Percentiles rank a stretch among this genome's conserved stretches.
These are phyloP conservation scores for Diachasma alloeum DNA, from an alignment of 1,140 invertebrate genomes.

Conservation along the genomic window DNA sequence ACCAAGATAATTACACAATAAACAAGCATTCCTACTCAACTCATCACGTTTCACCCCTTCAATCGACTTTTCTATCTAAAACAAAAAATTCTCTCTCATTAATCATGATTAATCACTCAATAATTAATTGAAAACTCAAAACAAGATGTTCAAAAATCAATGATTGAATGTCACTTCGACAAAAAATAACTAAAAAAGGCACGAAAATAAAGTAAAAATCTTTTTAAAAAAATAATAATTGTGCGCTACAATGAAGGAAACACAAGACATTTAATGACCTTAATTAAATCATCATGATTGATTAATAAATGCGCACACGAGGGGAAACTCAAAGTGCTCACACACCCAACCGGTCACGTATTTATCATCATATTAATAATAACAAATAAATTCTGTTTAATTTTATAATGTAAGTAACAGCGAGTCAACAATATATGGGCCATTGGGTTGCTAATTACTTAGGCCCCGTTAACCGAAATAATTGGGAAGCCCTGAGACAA, in stretches of 20 bases:
- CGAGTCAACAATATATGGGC: slow-evolving; percentile 15
- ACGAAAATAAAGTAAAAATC: background rate
- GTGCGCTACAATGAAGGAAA: background rate
- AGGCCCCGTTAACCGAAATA: slow-evolving; percentile 7
- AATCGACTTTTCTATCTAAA: too few relatives aligned
- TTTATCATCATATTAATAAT: background rate
- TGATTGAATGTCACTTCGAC: too few relatives aligned
- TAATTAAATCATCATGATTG: background rate
- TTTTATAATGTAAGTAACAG: slow-evolving; percentile 10
- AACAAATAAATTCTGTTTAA: slow-evolving; percentile 16
- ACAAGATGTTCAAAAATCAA: too few relatives aligned
- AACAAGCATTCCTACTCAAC: too few relatives aligned
- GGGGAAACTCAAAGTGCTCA: slow-evolving; percentile 4
- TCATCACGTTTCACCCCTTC: too few relatives aligned
- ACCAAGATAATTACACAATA: too few relatives aligned
- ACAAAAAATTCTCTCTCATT: too few relatives aligned
- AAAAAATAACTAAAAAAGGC: too few relatives aligned
- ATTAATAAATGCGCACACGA: background rate
- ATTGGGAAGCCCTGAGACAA: slow-evolving; percentile 18
- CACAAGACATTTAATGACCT: background rate
- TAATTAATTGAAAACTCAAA: too few relatives aligned
- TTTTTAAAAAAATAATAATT: background rate
- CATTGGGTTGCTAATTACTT: background rate
- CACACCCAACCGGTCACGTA: background rate
- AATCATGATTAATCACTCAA: too few relatives aligned